phyloP scores from a whole-genome alignment of 2,113 vertebrate species.

The Aphyosemion australe region DNA sequence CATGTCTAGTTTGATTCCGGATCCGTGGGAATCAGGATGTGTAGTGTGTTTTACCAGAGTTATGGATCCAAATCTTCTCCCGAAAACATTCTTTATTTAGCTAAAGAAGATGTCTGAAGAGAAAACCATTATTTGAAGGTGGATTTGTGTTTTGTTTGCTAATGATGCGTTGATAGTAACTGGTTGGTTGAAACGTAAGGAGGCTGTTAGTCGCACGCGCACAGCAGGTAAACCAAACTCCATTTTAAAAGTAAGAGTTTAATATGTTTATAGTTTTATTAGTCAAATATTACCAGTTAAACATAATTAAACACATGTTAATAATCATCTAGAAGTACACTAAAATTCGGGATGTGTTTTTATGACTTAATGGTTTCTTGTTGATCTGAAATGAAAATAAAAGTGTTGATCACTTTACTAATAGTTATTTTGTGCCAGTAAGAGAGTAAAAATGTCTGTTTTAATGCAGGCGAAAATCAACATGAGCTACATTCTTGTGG shows the following conservation, averaged over 20 bases:
- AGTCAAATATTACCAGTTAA: fast-evolving
- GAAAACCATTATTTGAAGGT: conserved; percentile 14
- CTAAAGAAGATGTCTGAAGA: conserved; percentile 46
- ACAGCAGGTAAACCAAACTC: not conserved
- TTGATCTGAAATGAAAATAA: too few species aligned
- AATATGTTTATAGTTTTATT: not conserved
- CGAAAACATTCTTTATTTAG: not conserved
- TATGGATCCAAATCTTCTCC: not conserved
- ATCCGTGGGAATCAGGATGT: not conserved
- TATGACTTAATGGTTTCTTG: too few species aligned
- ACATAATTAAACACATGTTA: fast-evolving
- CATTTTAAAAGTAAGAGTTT: not conserved
- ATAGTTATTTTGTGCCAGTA: not conserved
- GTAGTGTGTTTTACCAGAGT: not conserved
- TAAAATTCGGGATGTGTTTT: conserved; percentile 12
- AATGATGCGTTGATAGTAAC: not conserved
- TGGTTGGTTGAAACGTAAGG: not conserved
- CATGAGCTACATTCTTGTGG: conserved; percentile 39
- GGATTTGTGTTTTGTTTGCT: not conserved
- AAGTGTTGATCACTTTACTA: too few species aligned
- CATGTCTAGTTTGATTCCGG: conserved; percentile 2
- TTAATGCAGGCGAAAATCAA: not conserved
- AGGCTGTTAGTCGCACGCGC: not conserved
- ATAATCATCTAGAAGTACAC: fast-evolving
- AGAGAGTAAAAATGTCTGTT: not conserved